Percentiles rank a stretch among this genome's conserved stretches.
phyloP scores from a whole-genome alignment of 2,888 invertebrate genomes.

The Herminia tarsipennalis region DNA sequence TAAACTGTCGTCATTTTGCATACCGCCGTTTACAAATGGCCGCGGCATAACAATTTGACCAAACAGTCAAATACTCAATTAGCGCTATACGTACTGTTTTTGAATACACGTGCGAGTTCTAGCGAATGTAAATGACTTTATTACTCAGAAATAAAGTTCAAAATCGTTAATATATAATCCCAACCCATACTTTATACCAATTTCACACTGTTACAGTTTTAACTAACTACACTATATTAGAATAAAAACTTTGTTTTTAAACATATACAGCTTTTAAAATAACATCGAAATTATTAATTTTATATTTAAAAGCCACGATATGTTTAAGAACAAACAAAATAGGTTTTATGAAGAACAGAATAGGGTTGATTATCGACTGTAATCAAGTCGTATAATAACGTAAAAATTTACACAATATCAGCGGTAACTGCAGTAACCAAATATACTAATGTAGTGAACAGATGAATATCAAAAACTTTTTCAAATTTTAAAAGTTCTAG shows the following conservation, averaged over 20 bases:
- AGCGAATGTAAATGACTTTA: too few relatives aligned
- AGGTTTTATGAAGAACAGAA: conserved; percentile 17
- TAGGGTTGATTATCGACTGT: conserved; percentile 34
- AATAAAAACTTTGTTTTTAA: conserved; percentile 15
- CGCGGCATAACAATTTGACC: too few relatives aligned
- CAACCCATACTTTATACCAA: not conserved
- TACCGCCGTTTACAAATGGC: too few relatives aligned
- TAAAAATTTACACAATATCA: conserved; percentile 40
- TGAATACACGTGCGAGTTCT: too few relatives aligned
- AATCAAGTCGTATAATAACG: conserved; percentile 36
- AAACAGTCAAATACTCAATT: too few relatives aligned
- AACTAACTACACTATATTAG: conserved; percentile 23
- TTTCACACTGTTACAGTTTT: conserved; percentile 21
- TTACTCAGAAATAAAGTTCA: conserved; percentile 8
- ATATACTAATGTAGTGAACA: conserved; percentile 20
- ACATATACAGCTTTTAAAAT: too few relatives aligned
- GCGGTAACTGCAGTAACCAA: conserved; percentile 31
- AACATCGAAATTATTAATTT: too few relatives aligned
- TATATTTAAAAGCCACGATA: too few relatives aligned
- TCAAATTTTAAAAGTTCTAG: too few relatives aligned
- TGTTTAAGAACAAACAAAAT: conserved; percentile 19
- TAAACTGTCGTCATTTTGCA: too few relatives aligned
- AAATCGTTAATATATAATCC: conserved; percentile 4
- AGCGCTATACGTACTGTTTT: too few relatives aligned
- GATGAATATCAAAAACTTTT: too few relatives aligned